phyloP scores from a whole-genome alignment of 2,888 invertebrate species.

The Athalia circularis region DNA sequence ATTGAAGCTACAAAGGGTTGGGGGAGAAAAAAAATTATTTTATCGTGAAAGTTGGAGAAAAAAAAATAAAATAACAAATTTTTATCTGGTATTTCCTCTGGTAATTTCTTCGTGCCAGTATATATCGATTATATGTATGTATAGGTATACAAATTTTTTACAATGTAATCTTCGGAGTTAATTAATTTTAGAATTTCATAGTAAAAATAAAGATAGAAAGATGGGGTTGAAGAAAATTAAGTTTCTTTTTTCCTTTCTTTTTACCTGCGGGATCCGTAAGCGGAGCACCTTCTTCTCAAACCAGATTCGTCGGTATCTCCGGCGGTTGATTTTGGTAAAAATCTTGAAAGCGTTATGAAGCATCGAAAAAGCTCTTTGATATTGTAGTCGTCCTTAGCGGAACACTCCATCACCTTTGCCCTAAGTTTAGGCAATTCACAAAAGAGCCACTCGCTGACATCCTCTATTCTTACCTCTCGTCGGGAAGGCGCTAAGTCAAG shows the following conservation, averaged over 20 bases:
- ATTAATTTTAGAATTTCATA: no score
- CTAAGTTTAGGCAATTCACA: constrained; percentile 85
- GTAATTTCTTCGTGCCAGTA: no score
- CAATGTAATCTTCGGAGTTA: no score
- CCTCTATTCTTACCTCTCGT: constrained; percentile 84
- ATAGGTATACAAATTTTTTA: no score
- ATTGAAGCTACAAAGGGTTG: no score
- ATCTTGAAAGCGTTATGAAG: constrained; percentile 85
- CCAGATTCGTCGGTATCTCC: constrained; percentile 78
- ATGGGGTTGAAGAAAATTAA: neutral
- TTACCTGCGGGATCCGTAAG: constrained; percentile 77
- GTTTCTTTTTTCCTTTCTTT: neutral
- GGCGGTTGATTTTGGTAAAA: constrained; percentile 77
- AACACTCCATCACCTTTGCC: constrained; percentile 85
- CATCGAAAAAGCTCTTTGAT: constrained; percentile 88
- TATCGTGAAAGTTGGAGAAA: no score
- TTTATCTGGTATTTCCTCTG: no score
- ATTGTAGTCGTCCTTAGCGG: constrained; percentile 86
- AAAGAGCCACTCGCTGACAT: constrained; percentile 88
- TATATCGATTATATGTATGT: no score
- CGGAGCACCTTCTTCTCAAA: constrained; percentile 84
- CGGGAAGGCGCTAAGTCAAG: constrained; percentile 84
- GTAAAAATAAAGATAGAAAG: neutral
- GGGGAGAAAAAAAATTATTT: no score
- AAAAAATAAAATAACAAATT: no score